phyloP scores from a whole-genome alignment of 2,888 invertebrate species.

The Synanthedon tipuliformis region DNA sequence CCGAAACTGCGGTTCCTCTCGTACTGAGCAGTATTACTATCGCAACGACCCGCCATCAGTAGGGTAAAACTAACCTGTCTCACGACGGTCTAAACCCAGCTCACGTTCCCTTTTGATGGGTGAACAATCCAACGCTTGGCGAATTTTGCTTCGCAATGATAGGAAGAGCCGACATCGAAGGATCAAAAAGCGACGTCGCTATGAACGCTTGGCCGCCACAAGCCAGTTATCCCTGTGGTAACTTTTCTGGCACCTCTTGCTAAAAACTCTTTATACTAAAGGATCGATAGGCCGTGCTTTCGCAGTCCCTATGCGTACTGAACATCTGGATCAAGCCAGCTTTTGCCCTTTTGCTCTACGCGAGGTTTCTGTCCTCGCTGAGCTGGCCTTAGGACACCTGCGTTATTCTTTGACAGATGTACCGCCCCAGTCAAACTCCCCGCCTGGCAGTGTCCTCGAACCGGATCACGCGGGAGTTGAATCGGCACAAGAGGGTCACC shows the following conservation, averaged over 20 bases:
- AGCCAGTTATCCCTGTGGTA: conserved; percentile 78
- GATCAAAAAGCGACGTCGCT: conserved; percentile 76
- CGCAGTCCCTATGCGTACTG: no score
- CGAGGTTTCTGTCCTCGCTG: conserved; percentile 77
- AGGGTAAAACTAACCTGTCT: conserved; percentile 74
- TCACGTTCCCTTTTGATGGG: neutral
- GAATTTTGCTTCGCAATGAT: conserved; percentile 1
- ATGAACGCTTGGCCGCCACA: conserved; percentile 47
- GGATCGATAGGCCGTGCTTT: conserved; percentile 53
- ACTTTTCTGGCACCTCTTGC: conserved; percentile 70
- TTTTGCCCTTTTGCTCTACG: conserved; percentile 62
- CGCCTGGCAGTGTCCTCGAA: conserved; percentile 72
- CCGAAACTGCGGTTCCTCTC: conserved; percentile 65
- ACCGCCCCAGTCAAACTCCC: conserved; percentile 77
- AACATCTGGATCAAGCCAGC: no score
- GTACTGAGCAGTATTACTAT: conserved; percentile 50
- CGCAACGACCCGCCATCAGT: conserved; percentile 25
- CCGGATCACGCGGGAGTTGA: conserved; percentile 56
- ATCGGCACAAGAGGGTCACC: conserved; percentile 18
- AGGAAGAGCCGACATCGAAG: conserved; percentile 75
- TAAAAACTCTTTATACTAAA: conserved; percentile 63
- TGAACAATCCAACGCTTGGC: neutral
- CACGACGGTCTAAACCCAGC: conserved; percentile 42
- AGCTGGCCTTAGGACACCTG: conserved; percentile 74
- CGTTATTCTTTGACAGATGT: conserved; percentile 76